Conservation (phyloP, 1,140 invertebrate genomes). For the Araneus ventricosus region DNA sequence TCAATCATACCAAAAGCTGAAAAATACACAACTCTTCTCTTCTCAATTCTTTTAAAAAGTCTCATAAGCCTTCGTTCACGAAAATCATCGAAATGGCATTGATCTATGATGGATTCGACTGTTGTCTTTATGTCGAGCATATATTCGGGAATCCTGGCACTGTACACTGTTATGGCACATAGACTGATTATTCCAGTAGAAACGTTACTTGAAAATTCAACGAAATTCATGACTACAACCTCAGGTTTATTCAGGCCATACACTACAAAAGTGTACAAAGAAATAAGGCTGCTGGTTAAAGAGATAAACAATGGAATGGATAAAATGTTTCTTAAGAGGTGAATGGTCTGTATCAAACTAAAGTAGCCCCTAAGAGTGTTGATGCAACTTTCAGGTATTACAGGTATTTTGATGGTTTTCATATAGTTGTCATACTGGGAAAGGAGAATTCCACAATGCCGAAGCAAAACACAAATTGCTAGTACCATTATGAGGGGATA, state of each 20-base stretch:
- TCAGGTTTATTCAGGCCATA: not conserved
- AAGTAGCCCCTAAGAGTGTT: not conserved
- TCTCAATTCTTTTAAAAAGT: not conserved
- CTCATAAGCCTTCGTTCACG: not conserved
- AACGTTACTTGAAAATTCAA: not conserved
- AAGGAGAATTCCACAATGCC: not conserved
- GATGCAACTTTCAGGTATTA: rapidly evolving
- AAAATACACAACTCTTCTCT: not conserved
- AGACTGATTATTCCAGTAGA: not conserved
- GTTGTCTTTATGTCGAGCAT: not conserved
- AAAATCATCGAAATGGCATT: not conserved
- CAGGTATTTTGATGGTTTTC: not conserved
- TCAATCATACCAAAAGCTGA: not conserved
- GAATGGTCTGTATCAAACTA: not conserved
- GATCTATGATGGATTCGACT: not conserved
- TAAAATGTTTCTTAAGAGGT: not conserved
- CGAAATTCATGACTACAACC: not conserved
- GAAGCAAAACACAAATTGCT: not conserved
- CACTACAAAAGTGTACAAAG: not conserved
- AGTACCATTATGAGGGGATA: not conserved
- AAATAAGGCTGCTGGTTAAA: not conserved
- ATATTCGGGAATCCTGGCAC: not conserved
- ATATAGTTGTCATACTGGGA: not conserved
- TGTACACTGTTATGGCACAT: not conserved
- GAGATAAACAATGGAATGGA: not conserved